Base-by-base conservation (phyloP, 2,113 vertebrate genomes). In the Scalopus aquaticus region DNA sequence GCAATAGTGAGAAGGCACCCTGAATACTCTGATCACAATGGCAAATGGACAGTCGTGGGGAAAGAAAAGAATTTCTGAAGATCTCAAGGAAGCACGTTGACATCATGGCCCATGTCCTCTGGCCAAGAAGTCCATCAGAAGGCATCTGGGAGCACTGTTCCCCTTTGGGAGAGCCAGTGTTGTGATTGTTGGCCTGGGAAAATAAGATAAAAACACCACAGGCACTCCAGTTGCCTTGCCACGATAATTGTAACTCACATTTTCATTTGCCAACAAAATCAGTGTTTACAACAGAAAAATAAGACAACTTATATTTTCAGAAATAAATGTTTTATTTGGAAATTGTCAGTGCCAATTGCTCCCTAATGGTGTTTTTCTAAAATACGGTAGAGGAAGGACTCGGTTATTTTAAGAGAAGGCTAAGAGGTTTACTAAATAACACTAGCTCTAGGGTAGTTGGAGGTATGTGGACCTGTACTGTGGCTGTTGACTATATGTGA, bases 291-390 rank as follows among this genome's bases (percentile, higher is more conserved):
- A 58, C 24, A 92, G 91, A 91, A 92, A 93, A 96, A 56, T 67
- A 92, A 72, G 77, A 76, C 28, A 42, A 88, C 87, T 81, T 96
- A 72, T 96, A 80, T 79, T 87, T 94, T 95, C 93, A 91, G 93
- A 95, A 92, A 88, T 60, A 83, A 93, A 62, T 93, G 91, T 95
- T 97, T 96, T 83, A 89, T 97, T 96, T 96, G 97, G 96, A 96
- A 97, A 96, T 91, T 95, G 58, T 94, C 54, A 67, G 37, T 54
- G 70, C 73, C 81, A 93, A 44, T 90, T 91, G 73, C 46, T 91
- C 81, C 60, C 85, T 80, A 72, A 69, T 86, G 92, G 35, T 86
- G 13, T 95, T 95, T 95, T 93, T 84, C 81, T 67, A 90, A 92
- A 95, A 83, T 44, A 69, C 92, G 88, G 69, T 22, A 42, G 67